Evolutionary conservation across 2,797 vertebrate species (phyloP).

Genomic region (Morelia viridis): DNA sequence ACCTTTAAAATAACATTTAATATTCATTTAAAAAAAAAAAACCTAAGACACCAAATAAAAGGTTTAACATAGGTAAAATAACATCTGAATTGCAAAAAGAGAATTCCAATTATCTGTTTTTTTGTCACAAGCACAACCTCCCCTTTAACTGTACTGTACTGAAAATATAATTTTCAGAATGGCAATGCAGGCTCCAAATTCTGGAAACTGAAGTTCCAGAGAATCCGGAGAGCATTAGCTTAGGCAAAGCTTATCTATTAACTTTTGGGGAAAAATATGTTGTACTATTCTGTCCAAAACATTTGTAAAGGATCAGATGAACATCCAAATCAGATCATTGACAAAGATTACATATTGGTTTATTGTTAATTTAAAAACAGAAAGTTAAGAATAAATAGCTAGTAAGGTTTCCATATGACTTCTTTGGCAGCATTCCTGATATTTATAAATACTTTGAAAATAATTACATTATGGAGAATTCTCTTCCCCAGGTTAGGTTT

Average conservation of each 20-base stretch:
- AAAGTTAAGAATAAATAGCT: constrained; percentile 12
- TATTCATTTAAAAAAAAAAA: constrained; percentile 8
- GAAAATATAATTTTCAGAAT: not conserved
- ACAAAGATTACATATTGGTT: not conserved
- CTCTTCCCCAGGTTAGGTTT: not conserved
- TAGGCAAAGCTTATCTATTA: not conserved
- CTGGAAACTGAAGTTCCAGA: not conserved
- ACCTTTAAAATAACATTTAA: constrained; percentile 57
- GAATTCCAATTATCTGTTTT: not conserved
- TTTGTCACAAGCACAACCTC: not conserved
- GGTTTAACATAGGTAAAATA: constrained; percentile 34
- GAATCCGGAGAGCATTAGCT: not conserved
- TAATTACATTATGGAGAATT: not conserved
- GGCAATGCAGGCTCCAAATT: not conserved
- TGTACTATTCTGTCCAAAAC: not conserved
- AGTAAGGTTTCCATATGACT: not conserved
- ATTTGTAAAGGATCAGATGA: not conserved
- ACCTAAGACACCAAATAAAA: constrained; percentile 52
- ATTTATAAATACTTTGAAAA: not conserved
- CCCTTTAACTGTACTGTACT: not conserved
- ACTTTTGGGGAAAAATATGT: not conserved
- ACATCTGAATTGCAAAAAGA: not conserved
- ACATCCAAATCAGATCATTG: not conserved
- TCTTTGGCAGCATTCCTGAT: not conserved
- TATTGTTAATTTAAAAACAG: constrained; percentile 5